phyloP scores from a whole-genome alignment of 92 coral and sea anemone genomes.

The Phenganax subtilis region DNA sequence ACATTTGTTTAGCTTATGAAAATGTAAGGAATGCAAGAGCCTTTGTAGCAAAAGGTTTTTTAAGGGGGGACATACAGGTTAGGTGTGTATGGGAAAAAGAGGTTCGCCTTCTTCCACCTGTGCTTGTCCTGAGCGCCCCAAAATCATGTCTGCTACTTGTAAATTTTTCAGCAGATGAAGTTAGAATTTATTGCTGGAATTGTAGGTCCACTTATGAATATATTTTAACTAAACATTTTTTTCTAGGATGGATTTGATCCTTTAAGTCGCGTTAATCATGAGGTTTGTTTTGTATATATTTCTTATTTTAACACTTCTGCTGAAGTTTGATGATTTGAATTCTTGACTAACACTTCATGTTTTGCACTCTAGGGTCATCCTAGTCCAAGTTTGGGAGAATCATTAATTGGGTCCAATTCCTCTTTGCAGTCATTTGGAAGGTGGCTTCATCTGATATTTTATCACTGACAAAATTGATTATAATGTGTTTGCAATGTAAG shows the following conservation, averaged over 20 bases:
- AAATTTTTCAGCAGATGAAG: neutral
- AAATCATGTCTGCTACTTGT: neutral
- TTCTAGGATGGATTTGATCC: constrained; percentile 29
- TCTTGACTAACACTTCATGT: neutral
- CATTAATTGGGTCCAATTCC: constrained; percentile 82
- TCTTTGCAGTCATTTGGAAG: constrained; percentile 80
- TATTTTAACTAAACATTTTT: neutral
- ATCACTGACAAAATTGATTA: no score
- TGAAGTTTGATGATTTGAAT: neutral
- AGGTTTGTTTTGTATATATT: neutral
- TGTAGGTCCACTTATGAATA: no score
- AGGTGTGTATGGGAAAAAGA: no score
- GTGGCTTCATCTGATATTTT: constrained; percentile 17
- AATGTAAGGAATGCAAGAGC: neutral
- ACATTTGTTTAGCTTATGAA: neutral
- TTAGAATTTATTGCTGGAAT: no score
- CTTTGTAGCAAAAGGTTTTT: neutral
- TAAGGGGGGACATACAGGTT: neutral
- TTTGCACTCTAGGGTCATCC: constrained; percentile 67
- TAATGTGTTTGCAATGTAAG: no score
- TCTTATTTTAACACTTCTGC: neutral
- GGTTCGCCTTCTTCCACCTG: no score
- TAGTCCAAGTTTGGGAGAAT: constrained; percentile 92
- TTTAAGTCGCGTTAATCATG: constrained; percentile 2
- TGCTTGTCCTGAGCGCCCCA: no score